Evolutionary conservation across 2,888 invertebrate genomes (phyloP), one percentile per base, ranked within the genome.

Genomic region (Rugalucina vietnamica): DNA sequence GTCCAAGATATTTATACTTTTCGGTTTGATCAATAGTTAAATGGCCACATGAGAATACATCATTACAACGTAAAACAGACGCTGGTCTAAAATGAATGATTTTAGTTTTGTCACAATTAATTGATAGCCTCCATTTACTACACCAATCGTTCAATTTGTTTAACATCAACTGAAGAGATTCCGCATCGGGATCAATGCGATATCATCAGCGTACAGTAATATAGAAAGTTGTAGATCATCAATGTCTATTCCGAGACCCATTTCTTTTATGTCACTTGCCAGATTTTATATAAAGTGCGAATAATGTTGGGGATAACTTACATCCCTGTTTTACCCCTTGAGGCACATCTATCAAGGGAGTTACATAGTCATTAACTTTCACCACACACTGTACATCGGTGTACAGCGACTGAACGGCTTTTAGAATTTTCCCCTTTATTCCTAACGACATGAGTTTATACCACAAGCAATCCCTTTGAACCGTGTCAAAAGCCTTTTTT

Each of bases 1-100:
- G 21, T 12, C 84, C 84, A 36, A 77, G 43, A 57, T 84, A 84
- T 39, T 78, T 82, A 29, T 78, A 78, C 4, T 72, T 50, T 14
- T 71, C 60, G 32, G 54, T 54, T 1, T 8, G 49, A 1, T 79
- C 50, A 14, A 76, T n/a, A 8, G 4, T 29, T 34, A 32, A 36
- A 21, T 54, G 1, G 32, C 76, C 76, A 60, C 76, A 57, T 43
- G 24, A 70, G n/a, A 69, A 18, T 8, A 18, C 8, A 32, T 24
- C 60, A 49, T 5, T 71, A 60, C 5, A 43, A 50, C 8, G 43
- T 10, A n/a, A 14, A 4, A 27, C 50, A 29, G 37, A 43, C 21
- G 21, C n/a, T 3, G 49, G 32, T 4, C 34, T 37, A 27, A 65
- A 76, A 71, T 70, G 50, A 18, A 70, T 50, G 0, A 78, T 49